Evolutionary conservation across 2,888 invertebrate genomes (phyloP).

Genomic region (Falcaria lacertinaria): DNA sequence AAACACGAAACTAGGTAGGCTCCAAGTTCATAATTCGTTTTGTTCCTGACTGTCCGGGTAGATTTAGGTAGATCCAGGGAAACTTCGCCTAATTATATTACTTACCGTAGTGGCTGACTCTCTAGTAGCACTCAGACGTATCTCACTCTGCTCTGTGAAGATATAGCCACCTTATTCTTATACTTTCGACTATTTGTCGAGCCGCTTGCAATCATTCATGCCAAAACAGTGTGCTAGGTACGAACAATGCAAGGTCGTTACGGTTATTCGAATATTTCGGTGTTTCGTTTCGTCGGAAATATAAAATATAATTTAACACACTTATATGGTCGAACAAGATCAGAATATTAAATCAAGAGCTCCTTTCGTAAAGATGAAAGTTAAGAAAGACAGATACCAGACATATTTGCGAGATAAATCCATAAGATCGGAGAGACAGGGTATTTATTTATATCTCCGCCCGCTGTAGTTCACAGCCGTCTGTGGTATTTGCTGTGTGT

Average conservation of each 20-base stretch:
- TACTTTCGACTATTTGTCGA: neutral
- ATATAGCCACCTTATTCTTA: too few species aligned
- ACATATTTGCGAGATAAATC: constrained; percentile 52
- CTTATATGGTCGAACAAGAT: constrained; percentile 15
- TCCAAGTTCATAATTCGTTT: constrained; percentile 22
- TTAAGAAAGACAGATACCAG: constrained; percentile 33
- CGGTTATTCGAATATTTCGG: constrained; percentile 38
- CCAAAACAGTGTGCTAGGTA: constrained; percentile 27
- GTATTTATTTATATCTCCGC: constrained; percentile 60
- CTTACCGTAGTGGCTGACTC: constrained; percentile 26
- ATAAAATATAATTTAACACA: constrained; percentile 13
- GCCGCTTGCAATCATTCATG: constrained; percentile 28
- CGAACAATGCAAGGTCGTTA: constrained; percentile 53
- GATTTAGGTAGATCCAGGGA: constrained; percentile 29
- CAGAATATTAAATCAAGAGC: constrained; percentile 17
- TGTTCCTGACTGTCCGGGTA: constrained; percentile 27
- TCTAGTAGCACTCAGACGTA: too few species aligned
- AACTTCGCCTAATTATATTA: constrained; percentile 32
- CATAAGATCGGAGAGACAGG: constrained; percentile 42
- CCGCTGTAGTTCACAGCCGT: constrained; percentile 45
- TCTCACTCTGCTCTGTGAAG: too few species aligned
- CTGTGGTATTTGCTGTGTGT: constrained; percentile 59
- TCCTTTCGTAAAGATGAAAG: constrained; percentile 30
- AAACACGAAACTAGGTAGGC: constrained; percentile 13
- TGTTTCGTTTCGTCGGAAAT: constrained; percentile 22